Evolutionary conservation across 2,113 vertebrate genomes (phyloP), one percentile per base, ranked within the genome.

Genomic region (Podarcis cretensis): DNA sequence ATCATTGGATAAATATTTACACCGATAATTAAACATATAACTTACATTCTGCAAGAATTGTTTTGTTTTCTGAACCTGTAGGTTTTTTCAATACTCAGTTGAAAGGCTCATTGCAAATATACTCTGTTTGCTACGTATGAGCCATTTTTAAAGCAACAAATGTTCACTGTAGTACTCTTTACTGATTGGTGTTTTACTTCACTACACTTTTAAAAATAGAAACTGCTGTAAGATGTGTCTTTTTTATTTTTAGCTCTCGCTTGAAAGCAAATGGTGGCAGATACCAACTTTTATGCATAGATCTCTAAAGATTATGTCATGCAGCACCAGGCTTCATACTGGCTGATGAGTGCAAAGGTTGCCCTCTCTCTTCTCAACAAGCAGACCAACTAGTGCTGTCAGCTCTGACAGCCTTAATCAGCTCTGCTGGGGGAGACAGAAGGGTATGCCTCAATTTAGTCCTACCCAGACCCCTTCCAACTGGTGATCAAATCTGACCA

Each of bases 141-240:
- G 89, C 90, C 14, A 10, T 20, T 87, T 30, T 57, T 77, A 54
- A 7, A 85, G 65, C 7, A 93, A 65, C 89, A 90, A 80, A 86
- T 84, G 6, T 68, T 91, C 9, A 6, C 71, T 75, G 37, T 1
- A 20, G 0, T 68, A n/a, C 54, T 86, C 37, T 88, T 0, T 85
- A n/a, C 30, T 81, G 37, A 9, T 81, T 87, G 20, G 12, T 85
- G 65, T 71, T 21, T 90, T 40, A 35, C 90, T 75, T 75, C 23
- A 0, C 37, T 35, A 25, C 35, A 0, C 48, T 80, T 92, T 81
- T 81, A 14, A 85, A 59, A 89, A 21, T 54, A 83, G 68, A 48
- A 69, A 40, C 27, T 90, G 20, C 7, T 90, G 40, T 69, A 83
- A 59, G 83, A 82, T 23, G 5, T 0, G 5, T 0, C 1, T 63